These are phyloP conservation scores for Stenurella melanura DNA, from an alignment of 2,888 invertebrate genomes.

Conservation along the genomic window DNA sequence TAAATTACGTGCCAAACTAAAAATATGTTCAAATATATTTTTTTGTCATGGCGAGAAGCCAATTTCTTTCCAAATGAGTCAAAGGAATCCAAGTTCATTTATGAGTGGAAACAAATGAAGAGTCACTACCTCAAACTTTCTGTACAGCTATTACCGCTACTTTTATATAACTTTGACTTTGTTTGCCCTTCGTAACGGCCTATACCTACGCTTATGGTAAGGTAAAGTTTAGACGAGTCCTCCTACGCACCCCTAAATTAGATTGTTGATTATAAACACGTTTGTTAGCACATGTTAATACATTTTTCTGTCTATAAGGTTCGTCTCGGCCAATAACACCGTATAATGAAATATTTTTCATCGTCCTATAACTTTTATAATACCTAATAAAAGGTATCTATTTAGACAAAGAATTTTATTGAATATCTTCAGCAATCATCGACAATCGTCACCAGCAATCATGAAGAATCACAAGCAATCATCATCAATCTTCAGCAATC, in stretches of 20 bases:
- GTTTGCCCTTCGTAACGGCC: neutral
- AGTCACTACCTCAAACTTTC: neutral
- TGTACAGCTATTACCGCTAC: neutral
- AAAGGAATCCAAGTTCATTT: constrained; percentile 7
- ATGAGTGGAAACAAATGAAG: constrained; percentile 1
- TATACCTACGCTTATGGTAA: constrained; percentile 21
- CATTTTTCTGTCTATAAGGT: neutral
- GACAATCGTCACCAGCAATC: too few species aligned
- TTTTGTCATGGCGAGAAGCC: constrained; percentile 1
- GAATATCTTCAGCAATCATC: too few species aligned
- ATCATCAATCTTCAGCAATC: too few species aligned
- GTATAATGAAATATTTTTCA: neutral
- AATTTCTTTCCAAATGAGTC: neutral
- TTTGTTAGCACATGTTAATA: constrained; percentile 6
- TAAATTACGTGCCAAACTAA: neutral
- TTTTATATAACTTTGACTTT: constrained; percentile 4
- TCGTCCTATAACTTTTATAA: neutral
- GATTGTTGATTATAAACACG: constrained; percentile 33
- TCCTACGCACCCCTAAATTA: constrained; percentile 27
- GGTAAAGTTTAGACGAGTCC: neutral
- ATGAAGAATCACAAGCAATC: too few species aligned
- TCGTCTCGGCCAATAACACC: neutral
- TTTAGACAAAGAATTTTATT: too few species aligned
- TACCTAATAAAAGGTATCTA: too few species aligned
- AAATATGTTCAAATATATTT: constrained; percentile 15